phyloP scores from a whole-genome alignment of 2,797 vertebrate species.

The Pangasius macronema region DNA sequence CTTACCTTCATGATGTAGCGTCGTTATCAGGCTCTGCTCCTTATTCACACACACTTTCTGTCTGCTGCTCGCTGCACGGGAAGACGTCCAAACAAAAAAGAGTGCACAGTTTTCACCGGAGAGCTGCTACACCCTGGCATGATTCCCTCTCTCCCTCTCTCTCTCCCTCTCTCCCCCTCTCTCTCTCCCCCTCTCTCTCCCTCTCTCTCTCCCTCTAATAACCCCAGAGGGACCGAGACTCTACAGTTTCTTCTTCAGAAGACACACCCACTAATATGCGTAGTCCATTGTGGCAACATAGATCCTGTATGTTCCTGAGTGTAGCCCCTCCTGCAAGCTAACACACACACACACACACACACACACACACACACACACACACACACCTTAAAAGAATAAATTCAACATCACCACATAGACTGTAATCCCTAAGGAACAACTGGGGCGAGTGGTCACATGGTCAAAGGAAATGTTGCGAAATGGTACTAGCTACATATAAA shows the following conservation, averaged over 20 bases:
- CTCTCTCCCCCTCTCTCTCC: not conserved
- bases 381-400: conserved; percentile 1
- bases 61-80: conserved; percentile 28
- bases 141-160: conserved; percentile 40
- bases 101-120: conserved; percentile 42
- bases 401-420: not conserved
- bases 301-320: not conserved
- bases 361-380: conserved; percentile 44
- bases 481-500: too few species aligned
- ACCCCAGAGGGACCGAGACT: conserved; percentile 30
- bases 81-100: conserved; percentile 28
- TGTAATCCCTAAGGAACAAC: not conserved
- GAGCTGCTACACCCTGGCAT: conserved; percentile 52
- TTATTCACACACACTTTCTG: conserved; percentile 29
- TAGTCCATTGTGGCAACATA: conserved; percentile 29
- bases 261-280: conserved; percentile 32
- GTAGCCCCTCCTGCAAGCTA: conserved; percentile 17
- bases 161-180: not conserved
- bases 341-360: conserved; percentile 39
- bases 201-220: conserved; percentile 27
- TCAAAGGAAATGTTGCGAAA: not conserved
- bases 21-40: not conserved
- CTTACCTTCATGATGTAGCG: conserved; percentile 55
- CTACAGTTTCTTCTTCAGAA: conserved; percentile 32
- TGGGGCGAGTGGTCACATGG: not conserved